These are phyloP conservation scores for Eupelmus urozonus DNA, from an alignment of 2,888 invertebrate species.

Conservation along the genomic window DNA sequence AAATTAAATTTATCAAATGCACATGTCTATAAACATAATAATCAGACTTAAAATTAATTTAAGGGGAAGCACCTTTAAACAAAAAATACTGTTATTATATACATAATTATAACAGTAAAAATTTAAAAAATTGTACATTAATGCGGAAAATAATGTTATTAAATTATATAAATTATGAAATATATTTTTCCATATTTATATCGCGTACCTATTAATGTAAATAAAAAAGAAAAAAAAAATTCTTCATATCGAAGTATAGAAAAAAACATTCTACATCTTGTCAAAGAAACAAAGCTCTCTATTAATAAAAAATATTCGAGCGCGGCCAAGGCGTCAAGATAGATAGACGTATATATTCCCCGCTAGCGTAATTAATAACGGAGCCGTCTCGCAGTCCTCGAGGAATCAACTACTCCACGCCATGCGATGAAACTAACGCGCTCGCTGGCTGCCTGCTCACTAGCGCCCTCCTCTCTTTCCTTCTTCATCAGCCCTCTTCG, in stretches of 20 bases:
- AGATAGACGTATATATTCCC: conserved; percentile 29
- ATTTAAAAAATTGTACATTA: no score
- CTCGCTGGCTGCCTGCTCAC: conserved; percentile 13
- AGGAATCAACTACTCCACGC: conserved; percentile 54
- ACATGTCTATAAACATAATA: no score
- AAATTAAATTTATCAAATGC: no score
- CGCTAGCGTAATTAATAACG: conserved; percentile 48
- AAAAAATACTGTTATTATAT: no score
- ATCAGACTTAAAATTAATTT: no score
- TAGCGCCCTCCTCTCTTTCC: conserved; percentile 44
- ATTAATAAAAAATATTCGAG: conserved; percentile 43
- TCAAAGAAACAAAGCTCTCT: conserved; percentile 15
- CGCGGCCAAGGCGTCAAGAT: not conserved
- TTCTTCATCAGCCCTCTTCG: conserved; percentile 14
- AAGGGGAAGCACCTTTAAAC: no score
- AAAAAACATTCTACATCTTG: not conserved
- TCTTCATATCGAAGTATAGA: no score
- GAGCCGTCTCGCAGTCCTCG: conserved; percentile 33
- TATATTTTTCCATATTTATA: no score
- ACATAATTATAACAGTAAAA: no score
- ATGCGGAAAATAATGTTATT: no score
- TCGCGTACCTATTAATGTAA: not conserved
- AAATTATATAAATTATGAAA: no score
- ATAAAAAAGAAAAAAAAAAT: no score
- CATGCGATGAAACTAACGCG: conserved; percentile 51